Base-by-base conservation (phyloP, 2,797 vertebrate genomes). In the Eulemur albifrons region DNA sequence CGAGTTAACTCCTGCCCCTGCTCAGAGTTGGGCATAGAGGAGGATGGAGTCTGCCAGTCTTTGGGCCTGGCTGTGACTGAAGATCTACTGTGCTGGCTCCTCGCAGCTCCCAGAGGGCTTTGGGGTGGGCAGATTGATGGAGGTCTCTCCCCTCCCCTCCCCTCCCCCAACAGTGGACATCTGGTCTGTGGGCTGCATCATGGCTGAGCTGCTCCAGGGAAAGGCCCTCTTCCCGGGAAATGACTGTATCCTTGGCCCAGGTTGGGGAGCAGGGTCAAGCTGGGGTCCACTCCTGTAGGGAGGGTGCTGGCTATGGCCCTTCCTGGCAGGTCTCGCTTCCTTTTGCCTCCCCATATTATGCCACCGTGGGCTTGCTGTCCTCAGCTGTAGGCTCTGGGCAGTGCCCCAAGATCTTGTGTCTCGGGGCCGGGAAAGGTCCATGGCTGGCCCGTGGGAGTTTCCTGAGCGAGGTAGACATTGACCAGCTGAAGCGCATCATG, bases 121-220 rank as follows among this genome's bases (percentile, higher is more conserved):
- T 12, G 27, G 69, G 69, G 48, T 48, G 30, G 20, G n/a, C 65
- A 27, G 23, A 4, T 95, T 97, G 69, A 97, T 13, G 15, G 73
- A 45, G 12, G 10, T 12, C 12, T 17, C 75, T 20, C 10, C 35
- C 57, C 77, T 7, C 2, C 2, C 92, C 38, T 94, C n/a, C 2
- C 92, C 38, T 94, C n/a, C 88, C 61, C 0, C 0, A 17, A 76
- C 99, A 99, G 99, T 99, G 98, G 99, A 99, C 97, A 99, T 99
- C 98, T 99, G 99, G 99, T 99, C 99, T 0, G 99, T 99, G 94
- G 99, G 99, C 77, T 99, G 99, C 98, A 99, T 99, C 97, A 99
- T 99, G 99, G 99, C 99, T 72, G 99, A 99, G 97, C 98, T 99
- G 61, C 97, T 99, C 96, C 99, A 99, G 97, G 99, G 99, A 77